phyloP scores from a whole-genome alignment of 2,113 vertebrate genomes.

The Rhea pennata region DNA sequence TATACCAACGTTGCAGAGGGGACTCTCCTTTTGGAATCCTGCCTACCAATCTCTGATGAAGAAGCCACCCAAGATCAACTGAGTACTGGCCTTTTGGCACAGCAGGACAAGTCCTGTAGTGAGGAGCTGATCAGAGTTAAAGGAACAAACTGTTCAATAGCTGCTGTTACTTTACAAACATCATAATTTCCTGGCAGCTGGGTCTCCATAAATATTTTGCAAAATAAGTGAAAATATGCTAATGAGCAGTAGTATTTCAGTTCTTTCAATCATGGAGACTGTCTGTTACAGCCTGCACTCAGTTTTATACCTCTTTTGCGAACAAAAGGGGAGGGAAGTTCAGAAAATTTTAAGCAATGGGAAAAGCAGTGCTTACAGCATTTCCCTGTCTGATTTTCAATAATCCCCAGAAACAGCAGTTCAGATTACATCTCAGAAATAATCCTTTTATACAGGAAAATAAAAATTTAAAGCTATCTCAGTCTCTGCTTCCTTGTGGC shows the following conservation, averaged over 20 bases:
- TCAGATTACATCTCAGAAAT: background rate
- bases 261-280: background rate
- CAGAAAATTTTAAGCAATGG: background rate
- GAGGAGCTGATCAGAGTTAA: background rate
- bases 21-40: rapidly evolving
- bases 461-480: background rate
- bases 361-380: background rate
- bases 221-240: background rate
- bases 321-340: background rate
- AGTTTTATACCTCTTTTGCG: background rate
- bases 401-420: background rate
- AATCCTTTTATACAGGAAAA: background rate
- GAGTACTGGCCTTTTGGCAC: background rate
- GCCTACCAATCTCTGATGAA: rapidly evolving
- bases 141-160: background rate
- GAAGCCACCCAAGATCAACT: background rate
- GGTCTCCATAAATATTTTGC: background rate
- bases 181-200: background rate
- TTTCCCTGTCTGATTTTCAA: background rate
- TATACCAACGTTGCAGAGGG: background rate
- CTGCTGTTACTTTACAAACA: background rate
- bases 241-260: background rate
- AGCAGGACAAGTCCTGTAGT: background rate
- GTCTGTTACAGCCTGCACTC: background rate
- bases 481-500: background rate